phyloP scores from a whole-genome alignment of 1,140 invertebrate species.

The Centruroides sculpturatus region DNA sequence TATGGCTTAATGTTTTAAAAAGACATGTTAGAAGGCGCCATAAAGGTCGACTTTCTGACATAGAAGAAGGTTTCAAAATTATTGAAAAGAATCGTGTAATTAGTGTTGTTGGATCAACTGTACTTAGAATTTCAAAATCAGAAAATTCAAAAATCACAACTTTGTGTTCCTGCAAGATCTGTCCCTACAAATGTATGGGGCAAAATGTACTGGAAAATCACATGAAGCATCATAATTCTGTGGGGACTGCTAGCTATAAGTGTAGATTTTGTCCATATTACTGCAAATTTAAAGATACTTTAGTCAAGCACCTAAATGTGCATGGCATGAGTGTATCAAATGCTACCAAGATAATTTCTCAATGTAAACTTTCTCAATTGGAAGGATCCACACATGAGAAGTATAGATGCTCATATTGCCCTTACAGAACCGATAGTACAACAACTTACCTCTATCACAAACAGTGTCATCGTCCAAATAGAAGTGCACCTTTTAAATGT shows the following conservation, averaged over 20 bases:
- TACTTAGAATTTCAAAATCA: too few species aligned
- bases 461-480: neutral
- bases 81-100: too few species aligned
- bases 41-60: too few species aligned
- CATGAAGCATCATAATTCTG: constrained; percentile 52
- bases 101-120: too few species aligned
- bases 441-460: neutral
- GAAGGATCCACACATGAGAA: too few species aligned
- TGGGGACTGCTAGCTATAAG: constrained; percentile 52
- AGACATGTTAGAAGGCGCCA: constrained; percentile 10
- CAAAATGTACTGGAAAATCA: constrained; percentile 49
- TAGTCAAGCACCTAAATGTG: constrained; percentile 29
- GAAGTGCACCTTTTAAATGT: neutral
- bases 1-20: constrained; percentile 61
- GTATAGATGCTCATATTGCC: neutral
- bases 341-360: neutral
- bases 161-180: constrained; percentile 42
- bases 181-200: constrained; percentile 53
- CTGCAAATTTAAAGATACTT: constrained; percentile 22
- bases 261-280: constrained; percentile 54
- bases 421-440: neutral
- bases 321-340: constrained; percentile 19
- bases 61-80: too few species aligned
- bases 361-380: too few species aligned
- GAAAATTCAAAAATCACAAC: too few species aligned